Evolutionary conservation across 2,797 vertebrate genomes (phyloP).

Genomic region (Helarctos malayanus): DNA sequence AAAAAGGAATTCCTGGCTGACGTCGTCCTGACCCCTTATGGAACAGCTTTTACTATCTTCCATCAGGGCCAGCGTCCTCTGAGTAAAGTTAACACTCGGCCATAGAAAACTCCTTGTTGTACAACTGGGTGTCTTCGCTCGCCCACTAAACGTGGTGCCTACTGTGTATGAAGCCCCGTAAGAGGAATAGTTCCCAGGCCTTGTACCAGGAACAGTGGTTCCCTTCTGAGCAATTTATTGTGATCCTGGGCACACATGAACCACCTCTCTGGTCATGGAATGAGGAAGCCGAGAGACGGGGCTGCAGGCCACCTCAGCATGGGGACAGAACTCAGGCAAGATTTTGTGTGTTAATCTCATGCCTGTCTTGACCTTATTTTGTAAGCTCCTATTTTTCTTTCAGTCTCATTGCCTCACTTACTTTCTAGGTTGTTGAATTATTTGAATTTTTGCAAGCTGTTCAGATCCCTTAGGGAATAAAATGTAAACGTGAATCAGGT

Average conservation of each 20-base stretch:
- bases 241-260: not conserved
- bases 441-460: slow-evolving; percentile 49
- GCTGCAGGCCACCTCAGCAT: not conserved
- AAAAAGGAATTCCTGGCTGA: not conserved
- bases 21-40: not conserved
- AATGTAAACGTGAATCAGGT: not conserved
- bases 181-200: not conserved
- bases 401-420: not conserved
- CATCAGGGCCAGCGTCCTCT: not conserved
- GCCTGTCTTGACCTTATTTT: not conserved
- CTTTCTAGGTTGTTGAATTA: not conserved
- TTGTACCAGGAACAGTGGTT: not conserved
- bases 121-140: not conserved
- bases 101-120: not conserved
- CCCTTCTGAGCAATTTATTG: not conserved
- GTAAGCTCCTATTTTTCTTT: not conserved
- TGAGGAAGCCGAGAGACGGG: not conserved
- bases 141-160: too few relatives aligned
- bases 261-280: not conserved
- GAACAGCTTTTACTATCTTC: not conserved
- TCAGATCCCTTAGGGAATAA: slow-evolving; percentile 2
- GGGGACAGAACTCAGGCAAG: not conserved
- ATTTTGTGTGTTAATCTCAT: not conserved
- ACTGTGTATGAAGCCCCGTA: not conserved
- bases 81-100: not conserved